These are phyloP conservation scores for Platycnemis pennipes DNA, from an alignment of 2,888 invertebrate genomes.

Conservation along the genomic window DNA sequence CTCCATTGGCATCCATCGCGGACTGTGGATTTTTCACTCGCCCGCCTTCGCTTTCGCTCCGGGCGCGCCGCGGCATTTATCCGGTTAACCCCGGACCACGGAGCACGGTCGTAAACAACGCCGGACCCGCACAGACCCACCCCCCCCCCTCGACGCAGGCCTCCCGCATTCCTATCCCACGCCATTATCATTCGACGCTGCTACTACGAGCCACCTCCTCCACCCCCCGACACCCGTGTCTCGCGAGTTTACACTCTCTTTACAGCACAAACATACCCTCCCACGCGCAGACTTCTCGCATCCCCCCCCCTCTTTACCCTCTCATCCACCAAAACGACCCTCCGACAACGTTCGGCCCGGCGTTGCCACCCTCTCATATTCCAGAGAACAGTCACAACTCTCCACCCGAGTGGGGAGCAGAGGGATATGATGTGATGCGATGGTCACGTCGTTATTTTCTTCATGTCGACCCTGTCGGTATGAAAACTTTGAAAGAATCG, in stretches of 20 bases:
- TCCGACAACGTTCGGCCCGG: neutral
- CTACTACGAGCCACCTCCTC: neutral
- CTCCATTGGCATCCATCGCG: neutral
- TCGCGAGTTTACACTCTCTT: neutral
- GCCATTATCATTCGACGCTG: neutral
- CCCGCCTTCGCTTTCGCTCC: neutral
- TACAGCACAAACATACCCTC: neutral
- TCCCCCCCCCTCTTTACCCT: neutral
- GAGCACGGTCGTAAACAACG: neutral
- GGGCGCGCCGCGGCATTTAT: neutral
- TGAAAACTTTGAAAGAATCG: too few species aligned
- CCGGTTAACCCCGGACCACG: slow-evolving; percentile 1
- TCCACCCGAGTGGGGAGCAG: too few species aligned
- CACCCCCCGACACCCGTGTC: neutral
- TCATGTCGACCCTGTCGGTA: too few species aligned
- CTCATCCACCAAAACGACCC: neutral
- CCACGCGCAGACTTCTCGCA: neutral
- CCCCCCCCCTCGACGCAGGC: neutral
- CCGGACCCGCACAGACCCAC: neutral
- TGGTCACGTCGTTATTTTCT: too few species aligned
- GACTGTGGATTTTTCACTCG: neutral
- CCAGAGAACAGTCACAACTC: neutral
- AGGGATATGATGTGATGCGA: too few species aligned
- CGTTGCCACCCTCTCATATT: slow-evolving; percentile 7
- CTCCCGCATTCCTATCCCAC: neutral